Evolutionary conservation across 2,797 vertebrate species (phyloP), one percentile per base, ranked within the genome.

Genomic region (Selene dorsalis): DNA sequence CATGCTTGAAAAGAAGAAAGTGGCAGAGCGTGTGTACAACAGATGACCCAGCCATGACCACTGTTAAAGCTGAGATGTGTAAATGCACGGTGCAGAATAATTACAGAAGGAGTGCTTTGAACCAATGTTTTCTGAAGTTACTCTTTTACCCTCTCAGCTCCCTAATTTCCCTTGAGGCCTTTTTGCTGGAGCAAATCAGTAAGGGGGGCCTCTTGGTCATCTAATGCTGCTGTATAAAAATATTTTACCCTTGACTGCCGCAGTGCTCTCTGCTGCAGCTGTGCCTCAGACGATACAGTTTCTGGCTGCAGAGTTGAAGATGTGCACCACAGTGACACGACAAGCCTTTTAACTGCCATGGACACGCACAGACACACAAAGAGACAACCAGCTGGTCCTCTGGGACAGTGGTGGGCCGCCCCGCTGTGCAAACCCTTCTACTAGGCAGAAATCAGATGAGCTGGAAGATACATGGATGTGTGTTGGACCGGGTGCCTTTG

Each of bases 161-260:
- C 38, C 11, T 75, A n/a, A 73, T 82, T 78, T 80, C 75, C 74
- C 75, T n/a, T 0, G 47, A 63, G 78, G 69, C 43, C 41, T 60
- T 60, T 18, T 68, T 70, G 48, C 24, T 56, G 4, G 0, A 74
- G 32, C 61, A 71, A 56, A 71, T 57, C 65, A 45, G 53, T 45
- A n/a, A 62, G 43, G 0, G 0, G 3, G 38, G 45, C 58, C 55
- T 38, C 32, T 68, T 6, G 22, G 72, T 71, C 74, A 28, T 87
- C 48, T 60, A 69, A 72, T 9, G 35, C 81, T 64, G 59, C 61
- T 26, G 69, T 24, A 32, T 53, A 41, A 64, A 79, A 59, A 72
- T 68, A 68, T 76, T 77, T 70, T 39, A 68, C 69, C 66, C 82
- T 79, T 70, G 28, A 79, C 69, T 65, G 60, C 22, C 38, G 30